A percentile compares a stretch with the other conserved stretches of the same genome.
phyloP scores from a whole-genome alignment of 2,888 invertebrate genomes.

The Embidobia sp. region DNA sequence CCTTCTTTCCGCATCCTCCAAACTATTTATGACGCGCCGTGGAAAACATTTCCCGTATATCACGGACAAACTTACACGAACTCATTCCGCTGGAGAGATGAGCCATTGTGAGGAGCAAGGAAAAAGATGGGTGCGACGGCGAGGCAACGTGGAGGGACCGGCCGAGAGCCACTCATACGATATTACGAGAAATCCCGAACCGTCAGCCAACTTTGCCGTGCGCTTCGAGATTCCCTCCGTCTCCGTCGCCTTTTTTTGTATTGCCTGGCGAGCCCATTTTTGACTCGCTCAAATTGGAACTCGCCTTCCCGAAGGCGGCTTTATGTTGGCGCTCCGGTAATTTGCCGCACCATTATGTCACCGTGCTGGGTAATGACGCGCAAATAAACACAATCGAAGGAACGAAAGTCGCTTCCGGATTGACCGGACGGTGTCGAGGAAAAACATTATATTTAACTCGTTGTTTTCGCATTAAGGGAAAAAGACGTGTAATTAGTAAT shows the following conservation, averaged over 20 bases:
- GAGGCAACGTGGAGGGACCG: background rate
- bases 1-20: conserved; percentile 54
- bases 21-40: conserved; percentile 76
- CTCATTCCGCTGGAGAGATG: conserved; percentile 65
- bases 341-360: conserved; percentile 12
- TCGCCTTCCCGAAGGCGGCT: background rate
- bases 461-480: too few species aligned
- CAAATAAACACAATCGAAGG: too few species aligned
- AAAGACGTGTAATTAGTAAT: too few species aligned
- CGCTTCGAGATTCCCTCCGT: conserved; percentile 36
- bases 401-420: too few species aligned
- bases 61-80: conserved; percentile 72
- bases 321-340: conserved; percentile 8
- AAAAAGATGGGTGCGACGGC: conserved; percentile 9
- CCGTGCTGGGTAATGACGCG: too few species aligned
- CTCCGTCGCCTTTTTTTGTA: conserved; percentile 17
- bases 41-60: conserved; percentile 78
- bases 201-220: conserved; percentile 49
- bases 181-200: conserved; percentile 57
- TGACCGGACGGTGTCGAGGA: too few species aligned
- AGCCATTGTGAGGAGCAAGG: conserved; percentile 40
- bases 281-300: conserved; percentile 40
- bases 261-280: conserved; percentile 27
- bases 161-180: conserved; percentile 40
- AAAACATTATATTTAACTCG: too few species aligned